Evolutionary conservation across 37 sponge, comb jelly and placozoan genomes (phyloP).

Genomic region (Diacarnus erythraeanus): DNA sequence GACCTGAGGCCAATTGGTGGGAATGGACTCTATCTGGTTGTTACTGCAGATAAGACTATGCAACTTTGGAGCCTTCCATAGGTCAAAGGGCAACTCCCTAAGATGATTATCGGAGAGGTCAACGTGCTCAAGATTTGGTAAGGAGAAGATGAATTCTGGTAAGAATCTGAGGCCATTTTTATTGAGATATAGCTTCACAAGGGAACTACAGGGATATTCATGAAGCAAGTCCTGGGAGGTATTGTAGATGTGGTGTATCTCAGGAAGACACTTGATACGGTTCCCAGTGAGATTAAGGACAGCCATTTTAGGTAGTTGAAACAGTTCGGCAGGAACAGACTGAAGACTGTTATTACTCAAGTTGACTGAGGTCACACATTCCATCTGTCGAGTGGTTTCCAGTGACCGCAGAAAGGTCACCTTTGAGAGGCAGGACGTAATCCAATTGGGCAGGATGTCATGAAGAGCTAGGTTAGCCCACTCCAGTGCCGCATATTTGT

Average conservation of each 20-base stretch:
- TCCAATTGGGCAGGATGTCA: conserved; percentile 44
- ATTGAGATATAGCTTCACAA: conserved; percentile 28
- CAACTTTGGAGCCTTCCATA: conserved; percentile 83
- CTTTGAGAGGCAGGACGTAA: conserved; percentile 12
- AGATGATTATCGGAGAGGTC: conserved; percentile 65
- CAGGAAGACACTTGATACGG: conserved; percentile 41
- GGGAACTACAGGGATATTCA: conserved; percentile 39
- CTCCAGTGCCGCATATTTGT: conserved; percentile 34
- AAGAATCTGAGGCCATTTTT: conserved; percentile 33
- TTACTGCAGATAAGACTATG: conserved; percentile 35
- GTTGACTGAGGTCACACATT: conserved; percentile 56
- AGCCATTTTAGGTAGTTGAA: conserved; percentile 60
- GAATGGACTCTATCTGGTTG: conserved; percentile 58
- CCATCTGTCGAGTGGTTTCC: not conserved
- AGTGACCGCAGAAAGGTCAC: conserved; percentile 12
- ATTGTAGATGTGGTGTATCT: conserved; percentile 3
- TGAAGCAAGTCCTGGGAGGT: not conserved
- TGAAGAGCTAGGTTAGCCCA: conserved; percentile 22
- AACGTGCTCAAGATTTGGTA: conserved; percentile 52
- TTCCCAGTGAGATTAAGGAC: conserved; percentile 46
- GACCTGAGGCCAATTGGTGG: conserved; percentile 49
- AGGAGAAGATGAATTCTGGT: conserved; percentile 64
- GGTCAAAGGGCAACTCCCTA: conserved; percentile 35
- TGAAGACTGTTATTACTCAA: conserved; percentile 39
- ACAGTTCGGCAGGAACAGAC: conserved; percentile 51